Evolutionary conservation across 2,797 vertebrate genomes (phyloP).

Genomic region (Artibeus lituratus): DNA sequence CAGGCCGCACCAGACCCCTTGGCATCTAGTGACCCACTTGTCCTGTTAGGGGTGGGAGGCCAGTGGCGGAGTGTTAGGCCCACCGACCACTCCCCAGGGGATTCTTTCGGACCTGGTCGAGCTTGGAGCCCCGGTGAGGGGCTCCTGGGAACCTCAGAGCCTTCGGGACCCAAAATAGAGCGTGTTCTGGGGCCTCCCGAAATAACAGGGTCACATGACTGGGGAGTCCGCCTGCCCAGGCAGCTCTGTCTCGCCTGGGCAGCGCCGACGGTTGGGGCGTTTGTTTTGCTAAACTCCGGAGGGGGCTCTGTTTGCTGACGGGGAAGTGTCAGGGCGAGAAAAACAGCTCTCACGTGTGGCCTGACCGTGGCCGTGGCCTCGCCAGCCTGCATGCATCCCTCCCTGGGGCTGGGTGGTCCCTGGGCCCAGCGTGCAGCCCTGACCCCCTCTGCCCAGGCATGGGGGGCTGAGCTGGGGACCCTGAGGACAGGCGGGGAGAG

Average conservation of each 20-base stretch:
- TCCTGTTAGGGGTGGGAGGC: not conserved
- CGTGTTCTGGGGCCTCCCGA: constrained; percentile 55
- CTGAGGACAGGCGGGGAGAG: not conserved
- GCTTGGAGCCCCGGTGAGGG: not conserved
- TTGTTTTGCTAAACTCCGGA: constrained; percentile 49
- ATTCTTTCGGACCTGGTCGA: not conserved
- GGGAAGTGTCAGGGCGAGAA: not conserved
- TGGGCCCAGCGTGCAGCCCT: not conserved
- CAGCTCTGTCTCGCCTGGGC: not conserved
- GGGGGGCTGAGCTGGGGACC: not conserved
- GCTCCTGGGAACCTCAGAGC: constrained; percentile 38
- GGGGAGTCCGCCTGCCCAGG: constrained; percentile 51
- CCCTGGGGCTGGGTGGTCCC: not conserved
- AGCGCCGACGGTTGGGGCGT: not conserved
- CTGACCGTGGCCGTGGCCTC: not conserved
- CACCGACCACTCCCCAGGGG: not conserved
- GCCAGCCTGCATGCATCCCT: not conserved
- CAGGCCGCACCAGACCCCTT: not conserved
- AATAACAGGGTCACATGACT: constrained; percentile 70
- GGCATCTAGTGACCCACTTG: not conserved
- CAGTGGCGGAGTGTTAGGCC: not conserved
- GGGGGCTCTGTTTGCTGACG: constrained; percentile 19
- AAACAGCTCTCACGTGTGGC: not conserved
- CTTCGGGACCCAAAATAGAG: constrained; percentile 68
- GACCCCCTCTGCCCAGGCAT: not conserved